Conservation (phyloP, 2,888 invertebrate genomes). For the Amphiduros pacificus region DNA sequence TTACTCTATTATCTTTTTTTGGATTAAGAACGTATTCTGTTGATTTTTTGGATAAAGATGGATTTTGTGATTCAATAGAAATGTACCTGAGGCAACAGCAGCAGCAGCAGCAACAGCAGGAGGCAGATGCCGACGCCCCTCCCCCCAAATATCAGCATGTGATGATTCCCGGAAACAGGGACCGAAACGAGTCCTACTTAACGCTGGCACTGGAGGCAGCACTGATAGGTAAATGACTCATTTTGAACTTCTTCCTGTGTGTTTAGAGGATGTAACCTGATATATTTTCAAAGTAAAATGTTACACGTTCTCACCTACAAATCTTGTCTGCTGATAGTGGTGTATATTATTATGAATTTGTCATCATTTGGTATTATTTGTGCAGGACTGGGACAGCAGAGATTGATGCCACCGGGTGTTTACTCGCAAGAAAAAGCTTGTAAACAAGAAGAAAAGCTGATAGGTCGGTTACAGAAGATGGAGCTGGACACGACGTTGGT, state of each 20-base stretch:
- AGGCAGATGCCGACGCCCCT: slow-evolving; percentile 2
- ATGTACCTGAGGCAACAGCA: too few species aligned
- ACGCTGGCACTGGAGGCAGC: slow-evolving; percentile 79
- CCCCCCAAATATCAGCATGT: slow-evolving; percentile 72
- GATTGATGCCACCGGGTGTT: slow-evolving; percentile 76
- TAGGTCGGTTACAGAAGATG: slow-evolving; percentile 75
- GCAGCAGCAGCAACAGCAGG: not conserved
- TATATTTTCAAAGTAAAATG: not conserved
- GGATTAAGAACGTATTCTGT: too few species aligned
- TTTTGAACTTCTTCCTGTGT: not conserved
- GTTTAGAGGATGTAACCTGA: not conserved
- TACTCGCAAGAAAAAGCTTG: slow-evolving; percentile 77
- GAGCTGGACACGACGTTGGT: slow-evolving; percentile 74
- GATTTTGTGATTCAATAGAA: too few species aligned
- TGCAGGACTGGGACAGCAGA: slow-evolving; percentile 74
- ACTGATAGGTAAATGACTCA: slow-evolving; percentile 64
- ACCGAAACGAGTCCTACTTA: slow-evolving; percentile 71
- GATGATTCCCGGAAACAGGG: slow-evolving; percentile 73
- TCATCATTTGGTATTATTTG: too few species aligned
- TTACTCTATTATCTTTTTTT: too few species aligned
- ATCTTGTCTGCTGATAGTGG: too few species aligned
- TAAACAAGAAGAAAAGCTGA: slow-evolving; percentile 77
- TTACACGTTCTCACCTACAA: too few species aligned
- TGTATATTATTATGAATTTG: too few species aligned
- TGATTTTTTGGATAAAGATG: too few species aligned